Percentiles rank a stretch among this genome's conserved stretches.
Evolutionary conservation across 2,797 vertebrate species (phyloP).

Genomic region (Smutsia temminckii): DNA sequence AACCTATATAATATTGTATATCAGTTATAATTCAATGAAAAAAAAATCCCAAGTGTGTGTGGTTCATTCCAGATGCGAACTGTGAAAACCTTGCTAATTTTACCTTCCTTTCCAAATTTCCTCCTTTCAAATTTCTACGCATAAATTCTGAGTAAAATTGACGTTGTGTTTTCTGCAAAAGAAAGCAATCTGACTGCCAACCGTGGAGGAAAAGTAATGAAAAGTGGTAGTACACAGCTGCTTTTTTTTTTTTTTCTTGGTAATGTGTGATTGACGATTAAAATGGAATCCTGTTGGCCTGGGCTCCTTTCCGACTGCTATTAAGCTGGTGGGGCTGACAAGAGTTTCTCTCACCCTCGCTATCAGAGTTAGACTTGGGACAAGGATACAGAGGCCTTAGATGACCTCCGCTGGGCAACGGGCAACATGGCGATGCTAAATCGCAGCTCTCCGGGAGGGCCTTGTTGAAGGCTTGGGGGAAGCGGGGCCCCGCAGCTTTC

Average conservation of each 20-base stretch:
- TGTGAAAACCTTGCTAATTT: neutral
- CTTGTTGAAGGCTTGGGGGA: neutral
- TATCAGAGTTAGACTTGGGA: neutral
- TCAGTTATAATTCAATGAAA: no score
- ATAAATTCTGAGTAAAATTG: neutral
- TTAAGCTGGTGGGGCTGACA: neutral
- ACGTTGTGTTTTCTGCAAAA: constrained; percentile 3
- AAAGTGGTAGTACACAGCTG: neutral
- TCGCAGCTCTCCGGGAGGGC: neutral
- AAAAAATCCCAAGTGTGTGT: no score
- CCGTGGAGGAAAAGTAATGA: neutral
- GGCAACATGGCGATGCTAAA: neutral
- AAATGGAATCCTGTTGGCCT: constrained; percentile 14
- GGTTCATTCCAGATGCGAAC: neutral
- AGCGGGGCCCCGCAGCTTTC: neutral
- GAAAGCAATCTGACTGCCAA: constrained; percentile 24
- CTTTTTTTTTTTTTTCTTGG: neutral
- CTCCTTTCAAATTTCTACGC: constrained; percentile 18
- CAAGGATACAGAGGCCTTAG: constrained; percentile 26
- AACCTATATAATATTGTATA: no score
- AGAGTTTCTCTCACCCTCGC: neutral
- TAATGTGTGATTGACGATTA: neutral
- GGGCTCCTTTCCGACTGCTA: neutral
- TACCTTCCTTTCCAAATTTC: constrained; percentile 47
- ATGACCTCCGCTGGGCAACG: constrained; percentile 25